A percentile compares a stretch with the other conserved stretches of the same genome.
phyloP scores from a whole-genome alignment of 1,140 invertebrate genomes.

The Drosophila repletoides region DNA sequence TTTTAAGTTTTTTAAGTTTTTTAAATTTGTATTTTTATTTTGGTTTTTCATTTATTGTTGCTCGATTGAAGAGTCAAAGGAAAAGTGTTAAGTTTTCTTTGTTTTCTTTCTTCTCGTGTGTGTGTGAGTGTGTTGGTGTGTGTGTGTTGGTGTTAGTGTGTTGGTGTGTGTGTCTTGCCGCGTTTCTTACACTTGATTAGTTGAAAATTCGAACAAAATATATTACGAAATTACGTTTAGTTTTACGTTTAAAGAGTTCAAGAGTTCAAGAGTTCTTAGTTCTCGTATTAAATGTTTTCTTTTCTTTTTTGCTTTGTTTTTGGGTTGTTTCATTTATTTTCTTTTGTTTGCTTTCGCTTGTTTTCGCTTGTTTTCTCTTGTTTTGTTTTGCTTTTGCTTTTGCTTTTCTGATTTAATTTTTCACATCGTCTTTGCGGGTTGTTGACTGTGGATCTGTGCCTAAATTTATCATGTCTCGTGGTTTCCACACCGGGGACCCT shows the following conservation, averaged over 20 bases:
- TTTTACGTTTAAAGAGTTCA: too few relatives aligned
- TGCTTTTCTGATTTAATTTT: conserved; percentile 81
- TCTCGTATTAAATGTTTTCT: conserved; percentile 54
- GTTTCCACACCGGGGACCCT: conserved; percentile 96
- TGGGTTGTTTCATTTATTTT: conserved; percentile 51
- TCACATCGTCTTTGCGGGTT: conserved; percentile 83
- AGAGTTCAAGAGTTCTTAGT: too few relatives aligned
- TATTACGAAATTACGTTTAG: too few relatives aligned
- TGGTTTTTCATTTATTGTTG: conserved; percentile 15
- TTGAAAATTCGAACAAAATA: conserved; percentile 68
- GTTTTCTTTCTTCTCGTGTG: conserved; percentile 10
- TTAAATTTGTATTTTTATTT: conserved; percentile 10
- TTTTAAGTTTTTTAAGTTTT: background rate
- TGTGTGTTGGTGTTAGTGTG: conserved; percentile 23
- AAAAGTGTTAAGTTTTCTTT: conserved; percentile 33
- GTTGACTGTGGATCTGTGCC: conserved; percentile 83
- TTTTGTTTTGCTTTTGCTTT: conserved; percentile 76
- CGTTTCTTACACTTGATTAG: conserved; percentile 69
- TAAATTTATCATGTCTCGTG: conserved; percentile 87
- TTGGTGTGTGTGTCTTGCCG: conserved; percentile 39
- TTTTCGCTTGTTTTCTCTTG: conserved; percentile 47
- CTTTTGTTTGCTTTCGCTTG: conserved; percentile 30
- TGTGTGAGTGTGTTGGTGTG: conserved; percentile 32
- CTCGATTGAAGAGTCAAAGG: background rate
- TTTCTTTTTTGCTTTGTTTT: conserved; percentile 23